Percentiles rank a stretch among this genome's conserved stretches.
Conservation (phyloP, 2,888 invertebrate species). For the Tuberolachnus salignus region DNA sequence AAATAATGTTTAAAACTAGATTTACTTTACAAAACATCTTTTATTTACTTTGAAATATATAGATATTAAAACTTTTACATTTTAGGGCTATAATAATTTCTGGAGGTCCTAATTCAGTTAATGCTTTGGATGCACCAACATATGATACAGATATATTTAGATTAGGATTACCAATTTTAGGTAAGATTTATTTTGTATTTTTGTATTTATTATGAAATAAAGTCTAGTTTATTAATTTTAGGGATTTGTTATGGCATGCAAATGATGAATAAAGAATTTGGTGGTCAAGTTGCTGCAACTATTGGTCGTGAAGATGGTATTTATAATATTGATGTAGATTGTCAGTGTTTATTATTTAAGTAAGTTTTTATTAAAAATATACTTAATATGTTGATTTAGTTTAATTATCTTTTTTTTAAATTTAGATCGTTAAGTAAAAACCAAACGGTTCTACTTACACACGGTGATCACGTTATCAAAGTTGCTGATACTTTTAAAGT, state of each 20-base stretch:
- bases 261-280: slow-evolving; percentile 97
- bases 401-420: not conserved
- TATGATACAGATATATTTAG: slow-evolving; percentile 96
- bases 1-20: too few species aligned
- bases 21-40: too few species aligned
- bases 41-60: too few species aligned
- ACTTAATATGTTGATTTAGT: not conserved
- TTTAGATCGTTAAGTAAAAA: slow-evolving; percentile 82
- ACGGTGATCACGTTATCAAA: slow-evolving; percentile 94
- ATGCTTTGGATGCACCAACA: slow-evolving; percentile 89
- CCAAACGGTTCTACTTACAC: slow-evolving; percentile 91
- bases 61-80: not conserved
- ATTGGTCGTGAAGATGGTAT: slow-evolving; percentile 93
- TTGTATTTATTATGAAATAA: slow-evolving; percentile 19
- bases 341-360: slow-evolving; percentile 90
- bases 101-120: slow-evolving; percentile 97
- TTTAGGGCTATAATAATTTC: slow-evolving; percentile 92
- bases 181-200: slow-evolving; percentile 63
- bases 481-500: slow-evolving; percentile 87
- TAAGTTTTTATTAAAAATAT: slow-evolving; percentile 65
- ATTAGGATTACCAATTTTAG: slow-evolving; percentile 90
- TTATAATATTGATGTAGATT: slow-evolving; percentile 85
- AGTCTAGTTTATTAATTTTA: slow-evolving; percentile 60
- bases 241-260: slow-evolving; percentile 99
- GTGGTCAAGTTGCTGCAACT: slow-evolving; percentile 87